Evolutionary conservation across 2,797 vertebrate species (phyloP).

Genomic region (Scyliorhinus canicula): DNA sequence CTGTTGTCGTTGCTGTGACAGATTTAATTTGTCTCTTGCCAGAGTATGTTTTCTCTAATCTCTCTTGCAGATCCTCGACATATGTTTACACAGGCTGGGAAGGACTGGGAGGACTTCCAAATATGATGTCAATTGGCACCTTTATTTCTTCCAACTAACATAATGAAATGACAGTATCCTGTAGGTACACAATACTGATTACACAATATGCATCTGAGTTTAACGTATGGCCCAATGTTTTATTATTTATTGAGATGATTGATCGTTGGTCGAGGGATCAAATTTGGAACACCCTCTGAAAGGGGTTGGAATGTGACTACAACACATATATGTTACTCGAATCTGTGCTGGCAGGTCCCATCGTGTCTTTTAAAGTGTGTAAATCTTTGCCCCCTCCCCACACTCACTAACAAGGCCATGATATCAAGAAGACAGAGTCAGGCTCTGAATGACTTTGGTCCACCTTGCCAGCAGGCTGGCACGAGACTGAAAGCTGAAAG

Average conservation of each 20-base stretch:
- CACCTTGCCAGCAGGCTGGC: neutral
- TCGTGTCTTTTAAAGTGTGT: neutral
- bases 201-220: neutral
- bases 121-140: constrained; percentile 36
- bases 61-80: constrained; percentile 34
- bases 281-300: neutral
- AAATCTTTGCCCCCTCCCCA: neutral
- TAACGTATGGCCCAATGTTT: neutral
- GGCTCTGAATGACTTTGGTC: neutral
- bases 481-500: neutral
- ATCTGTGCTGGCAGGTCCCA: neutral
- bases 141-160: constrained; percentile 3
- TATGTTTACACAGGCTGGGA: constrained; percentile 35
- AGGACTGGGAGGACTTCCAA: constrained; percentile 35
- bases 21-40: constrained; percentile 37
- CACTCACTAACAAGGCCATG: neutral
- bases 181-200: neutral
- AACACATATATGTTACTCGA: neutral
- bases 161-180: neutral
- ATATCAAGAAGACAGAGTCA: neutral
- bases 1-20: constrained; percentile 31
- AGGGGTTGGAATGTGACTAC: neutral
- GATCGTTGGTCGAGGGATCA: neutral
- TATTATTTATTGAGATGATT: too few species aligned
- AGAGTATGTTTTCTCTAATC: constrained; percentile 35